Base-by-base conservation (phyloP, 2,888 invertebrate species). In the Drosophila affinis region DNA sequence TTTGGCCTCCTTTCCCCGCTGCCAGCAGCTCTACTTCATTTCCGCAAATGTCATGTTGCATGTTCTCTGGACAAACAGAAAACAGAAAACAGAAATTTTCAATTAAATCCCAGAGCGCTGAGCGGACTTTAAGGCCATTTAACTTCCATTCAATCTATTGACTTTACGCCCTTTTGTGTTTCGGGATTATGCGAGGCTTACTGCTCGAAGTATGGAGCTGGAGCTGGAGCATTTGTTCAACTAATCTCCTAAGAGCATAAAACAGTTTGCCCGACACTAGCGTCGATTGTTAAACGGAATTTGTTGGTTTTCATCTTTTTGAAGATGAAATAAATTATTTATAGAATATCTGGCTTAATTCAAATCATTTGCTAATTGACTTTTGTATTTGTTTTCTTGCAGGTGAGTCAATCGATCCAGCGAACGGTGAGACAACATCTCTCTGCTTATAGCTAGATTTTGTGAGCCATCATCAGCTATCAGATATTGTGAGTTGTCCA, bases 191-290 rank as follows among this genome's bases (percentile, higher is more conserved):
- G 4, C 34, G 34, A 34, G 2, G 34, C 34, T 34, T 34, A 34
- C 34, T 5, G 12, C 12, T 34, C 4, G 12, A 12, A 34, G 34
- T 4, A 34, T 29, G 29, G 52, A 24, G 46, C 4, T 52, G 34
- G 14, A 14, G 34, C 2, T 3, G 44, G n/a, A 12, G 47, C 55
- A 59, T 48, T 64, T 59, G 74, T 27, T 52, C 58, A 24, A 29
- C 44, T 72, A 74, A 72, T 72, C 71, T 58, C 49, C 27, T 63
- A 54, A 64, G 64, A 72, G 57, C 58, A 51, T 55, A 32, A 24
- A 55, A 44, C 56, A 55, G 47, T 53, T 59, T 60, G 60, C 54
- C 61, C 32, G 49, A 24, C 6, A 62, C 44, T 45, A 27, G 32
- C 62, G 32, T 62, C 48, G 32, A 17, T 4, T 62, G 62, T 44